Evolutionary conservation across 1,140 invertebrate species (phyloP), one percentile per base, ranked within the genome.

Genomic region (Pachyrhynchus sulphureomaculatus): DNA sequence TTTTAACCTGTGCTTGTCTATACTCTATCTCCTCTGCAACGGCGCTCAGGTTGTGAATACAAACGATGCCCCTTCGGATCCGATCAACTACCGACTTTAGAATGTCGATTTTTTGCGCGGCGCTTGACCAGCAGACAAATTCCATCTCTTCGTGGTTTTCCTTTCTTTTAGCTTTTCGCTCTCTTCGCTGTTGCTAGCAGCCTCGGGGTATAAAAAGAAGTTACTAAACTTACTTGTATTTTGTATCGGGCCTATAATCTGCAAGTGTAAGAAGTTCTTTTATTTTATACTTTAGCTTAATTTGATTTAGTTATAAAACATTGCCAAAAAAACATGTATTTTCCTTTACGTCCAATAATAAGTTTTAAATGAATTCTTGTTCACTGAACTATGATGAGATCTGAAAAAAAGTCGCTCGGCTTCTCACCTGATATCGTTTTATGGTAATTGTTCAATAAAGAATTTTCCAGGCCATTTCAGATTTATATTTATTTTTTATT

Each of bases 101-200:
- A n/a, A 21, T 41, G 8, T 41, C 8, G 12, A 10, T 37, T 58
- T 58, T 58, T 51, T 58, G 44, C 44, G 23, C 47, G 20, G 47
- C 45, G 47, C 56, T 58, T 33, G 17, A 39, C 56, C 56, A 58
- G 44, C 56, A 58, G 44, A 58, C 56, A 49, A 58, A 58, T 58
- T 58, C 56, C 56, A 37, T 49, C 56, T 58, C 53, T 48, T 39
- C 33, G 56, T 32, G 32, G 34, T 58, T 51, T 58, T 34, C 56
- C 24, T 58, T 58, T 49, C 53, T 45, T 24, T 56, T 33, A 41
- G 39, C 21, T 45, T 56, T 56, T 56, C 53, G 53, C 44, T 34
- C 36, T 21, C 15, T 12, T 8, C 49, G 56, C 26, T 58, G 56
- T 58, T 58, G 56, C 56, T 58, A 58, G 37, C 56, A 21, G 56